These are phyloP conservation scores for Eucera pruinosa DNA, from an alignment of 2,888 invertebrate genomes.

Conservation along the genomic window DNA sequence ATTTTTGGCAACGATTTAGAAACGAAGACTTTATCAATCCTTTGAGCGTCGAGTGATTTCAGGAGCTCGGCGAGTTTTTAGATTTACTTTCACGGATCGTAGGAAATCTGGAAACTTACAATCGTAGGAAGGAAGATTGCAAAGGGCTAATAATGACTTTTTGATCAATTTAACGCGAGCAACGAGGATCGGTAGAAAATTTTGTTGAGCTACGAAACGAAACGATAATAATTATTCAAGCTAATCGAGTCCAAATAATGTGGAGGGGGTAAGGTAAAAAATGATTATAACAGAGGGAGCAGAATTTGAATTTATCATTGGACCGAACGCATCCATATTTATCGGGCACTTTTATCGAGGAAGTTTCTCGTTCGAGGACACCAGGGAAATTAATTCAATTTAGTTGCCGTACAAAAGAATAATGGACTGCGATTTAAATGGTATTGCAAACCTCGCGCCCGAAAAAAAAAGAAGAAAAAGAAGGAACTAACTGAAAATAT, in stretches of 20 bases:
- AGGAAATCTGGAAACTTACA: too few species aligned
- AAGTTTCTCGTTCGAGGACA: slow-evolving; percentile 44
- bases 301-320: slow-evolving; percentile 54
- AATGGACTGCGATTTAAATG: slow-evolving; percentile 42
- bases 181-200: slow-evolving; percentile 25
- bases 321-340: slow-evolving; percentile 46
- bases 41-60: too few species aligned
- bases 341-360: slow-evolving; percentile 49
- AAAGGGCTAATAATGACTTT: slow-evolving; percentile 33
- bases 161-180: slow-evolving; percentile 37
- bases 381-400: slow-evolving; percentile 50
- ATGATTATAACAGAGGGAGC: slow-evolving; percentile 34
- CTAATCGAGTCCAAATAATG: slow-evolving; percentile 51
- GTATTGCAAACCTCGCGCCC: slow-evolving; percentile 16
- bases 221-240: slow-evolving; percentile 51
- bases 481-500: too few species aligned
- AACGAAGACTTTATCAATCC: too few species aligned
- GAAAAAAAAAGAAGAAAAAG: too few species aligned
- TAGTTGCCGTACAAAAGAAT: slow-evolving; percentile 48
- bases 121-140: too few species aligned
- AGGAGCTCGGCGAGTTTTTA: too few species aligned
- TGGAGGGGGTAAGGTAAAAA: slow-evolving; percentile 30
- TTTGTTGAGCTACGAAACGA: slow-evolving; percentile 23
- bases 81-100: too few species aligned
- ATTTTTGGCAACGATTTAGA: too few species aligned